Conservation (phyloP, 1,140 invertebrate species). For the Lepidurus couesii region DNA sequence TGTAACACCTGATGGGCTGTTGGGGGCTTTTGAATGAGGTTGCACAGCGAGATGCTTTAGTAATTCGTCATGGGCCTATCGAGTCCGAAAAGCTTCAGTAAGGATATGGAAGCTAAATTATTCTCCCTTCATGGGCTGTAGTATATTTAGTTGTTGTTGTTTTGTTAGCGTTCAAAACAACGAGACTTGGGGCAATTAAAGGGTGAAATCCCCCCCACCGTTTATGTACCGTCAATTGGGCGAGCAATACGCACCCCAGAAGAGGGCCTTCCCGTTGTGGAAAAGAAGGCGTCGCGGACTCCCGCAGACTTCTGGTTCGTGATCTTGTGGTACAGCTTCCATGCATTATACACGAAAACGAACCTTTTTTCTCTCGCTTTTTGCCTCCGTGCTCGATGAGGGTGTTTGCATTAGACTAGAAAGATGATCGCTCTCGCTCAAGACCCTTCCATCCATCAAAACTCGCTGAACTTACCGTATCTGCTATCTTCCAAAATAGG, state of each 20-base stretch:
- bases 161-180: not conserved
- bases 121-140: not conserved
- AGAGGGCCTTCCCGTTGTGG: not conserved
- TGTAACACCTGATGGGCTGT: conserved; percentile 21
- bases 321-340: not conserved
- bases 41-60: conserved; percentile 3
- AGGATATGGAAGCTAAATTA: not conserved
- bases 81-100: not conserved
- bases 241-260: not conserved
- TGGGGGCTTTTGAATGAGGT: not conserved
- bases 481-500: no score
- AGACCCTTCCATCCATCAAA: no score
- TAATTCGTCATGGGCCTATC: not conserved
- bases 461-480: no score
- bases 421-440: not conserved
- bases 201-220: not conserved
- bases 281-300: not conserved
- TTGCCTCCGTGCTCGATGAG: not conserved
- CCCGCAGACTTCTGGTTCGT: conserved; percentile 4
- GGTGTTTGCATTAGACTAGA: conserved; percentile 7
- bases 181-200: not conserved
- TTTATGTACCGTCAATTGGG: not conserved
- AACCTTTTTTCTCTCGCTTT: not conserved
- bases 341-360: not conserved
- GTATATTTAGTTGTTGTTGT: not conserved